These are phyloP conservation scores for Leptobrachium leishanense DNA, from an alignment of 2,113 vertebrate species.

Conservation along the genomic window DNA sequence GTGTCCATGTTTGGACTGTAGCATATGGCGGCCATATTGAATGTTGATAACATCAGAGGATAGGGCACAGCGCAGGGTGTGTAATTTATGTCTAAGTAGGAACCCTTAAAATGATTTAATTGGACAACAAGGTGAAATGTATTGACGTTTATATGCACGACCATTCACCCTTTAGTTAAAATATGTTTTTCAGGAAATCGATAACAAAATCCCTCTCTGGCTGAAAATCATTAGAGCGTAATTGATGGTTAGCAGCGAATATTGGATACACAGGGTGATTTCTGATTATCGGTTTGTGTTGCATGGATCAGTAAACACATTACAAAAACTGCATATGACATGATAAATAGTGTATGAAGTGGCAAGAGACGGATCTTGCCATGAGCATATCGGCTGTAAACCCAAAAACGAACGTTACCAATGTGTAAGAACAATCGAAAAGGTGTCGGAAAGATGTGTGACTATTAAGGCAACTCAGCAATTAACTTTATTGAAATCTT, in stretches of 20 bases:
- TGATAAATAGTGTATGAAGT: not conserved
- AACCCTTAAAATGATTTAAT: constrained; percentile 36
- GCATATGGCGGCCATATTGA: not conserved
- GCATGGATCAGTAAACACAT: constrained; percentile 27
- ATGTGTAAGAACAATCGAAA: too few species aligned
- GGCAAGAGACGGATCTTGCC: too few species aligned
- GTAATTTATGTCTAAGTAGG: constrained; percentile 8
- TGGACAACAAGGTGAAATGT: constrained; percentile 31
- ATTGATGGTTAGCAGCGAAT: constrained; percentile 15
- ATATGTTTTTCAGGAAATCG: constrained; percentile 14
- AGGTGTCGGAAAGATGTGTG: too few species aligned
- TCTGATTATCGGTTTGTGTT: constrained; percentile 10
- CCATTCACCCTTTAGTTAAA: constrained; percentile 41
- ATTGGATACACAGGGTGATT: constrained; percentile 32
- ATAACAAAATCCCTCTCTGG: constrained; percentile 11
- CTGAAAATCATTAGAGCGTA: constrained; percentile 24
- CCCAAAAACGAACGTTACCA: too few species aligned
- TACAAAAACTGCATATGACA: constrained; percentile 18
- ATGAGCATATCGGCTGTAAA: too few species aligned
- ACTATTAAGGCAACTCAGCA: too few species aligned
- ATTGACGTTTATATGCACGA: constrained; percentile 37
- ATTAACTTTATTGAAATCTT: too few species aligned
- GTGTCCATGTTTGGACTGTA: too few species aligned
- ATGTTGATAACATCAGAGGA: constrained; percentile 4
- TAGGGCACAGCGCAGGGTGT: not conserved